Base-by-base conservation (phyloP, 2,888 invertebrate genomes). In the Xestobium rufovillosum region DNA sequence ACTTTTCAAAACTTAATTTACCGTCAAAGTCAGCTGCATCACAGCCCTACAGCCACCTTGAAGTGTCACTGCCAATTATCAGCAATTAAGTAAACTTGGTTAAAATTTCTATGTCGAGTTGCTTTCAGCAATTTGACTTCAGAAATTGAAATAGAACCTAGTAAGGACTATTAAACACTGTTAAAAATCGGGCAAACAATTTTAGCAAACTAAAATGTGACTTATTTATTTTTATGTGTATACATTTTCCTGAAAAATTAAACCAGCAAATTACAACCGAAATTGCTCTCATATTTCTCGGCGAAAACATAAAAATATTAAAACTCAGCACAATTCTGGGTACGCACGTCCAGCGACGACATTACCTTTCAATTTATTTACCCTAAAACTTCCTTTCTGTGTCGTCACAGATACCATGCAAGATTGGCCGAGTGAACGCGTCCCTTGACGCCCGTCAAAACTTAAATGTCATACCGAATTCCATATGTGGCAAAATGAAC, bases 381-480 rank as follows among this genome's bases (percentile, higher is more conserved):
- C 57, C 56, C 60, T 57, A 55, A 59, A 60, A 59, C 57, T 41
- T 41, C 41, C 43, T 45, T 19, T 19, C n/a, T 19, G 42, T 44
- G 39, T 42, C 44, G 42, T 34, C 42, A 31, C 39, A 34, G 37
- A 40, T 39, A 39, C 42, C 23, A n/a, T 55, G 55, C 57, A 61
- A 61, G 61, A 63, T 63, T 60, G 62, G 61, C 57, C 55, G 52
- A 51, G 56, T 50, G 57, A 62, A 63, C 60, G 54, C 60, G 56
- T 60, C 62, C 62, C 61, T 29, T 45, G 57, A 55, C 62, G 52
- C 60, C 55, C 59, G 59, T 62, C 61, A 59, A 58, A 53, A 50
- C 55, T 59, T 60, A 60, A 63, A 63, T 63, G 63, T 62, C 63
- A 62, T 55, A 55, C 48, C 49, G 51, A 51, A 53, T 55, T 53